A percentile compares a stretch with the other conserved stretches of the same genome.
These are phyloP conservation scores for Sula dactylatra DNA, from an alignment of 2,113 vertebrate genomes.

Conservation along the genomic window DNA sequence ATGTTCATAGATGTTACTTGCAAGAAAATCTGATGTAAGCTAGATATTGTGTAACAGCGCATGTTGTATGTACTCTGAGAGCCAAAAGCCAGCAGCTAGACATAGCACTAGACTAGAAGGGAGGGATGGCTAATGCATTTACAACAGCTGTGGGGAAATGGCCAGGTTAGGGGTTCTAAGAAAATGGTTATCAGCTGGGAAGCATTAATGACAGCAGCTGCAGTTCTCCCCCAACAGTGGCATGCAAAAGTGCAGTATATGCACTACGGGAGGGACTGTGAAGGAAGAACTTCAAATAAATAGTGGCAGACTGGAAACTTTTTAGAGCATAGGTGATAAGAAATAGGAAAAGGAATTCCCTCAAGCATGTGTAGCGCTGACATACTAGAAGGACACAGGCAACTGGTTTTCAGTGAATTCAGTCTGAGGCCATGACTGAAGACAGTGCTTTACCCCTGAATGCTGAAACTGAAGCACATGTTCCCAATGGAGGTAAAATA, in stretches of 20 bases:
- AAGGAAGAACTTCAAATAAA: not conserved
- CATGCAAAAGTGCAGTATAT: not conserved
- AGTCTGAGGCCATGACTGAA: not conserved
- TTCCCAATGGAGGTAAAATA: not conserved
- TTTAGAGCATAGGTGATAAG: not conserved
- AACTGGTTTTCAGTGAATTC: not conserved
- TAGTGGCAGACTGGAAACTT: not conserved
- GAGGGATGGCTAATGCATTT: not conserved
- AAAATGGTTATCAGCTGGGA: not conserved
- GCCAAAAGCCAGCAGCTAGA: not conserved
- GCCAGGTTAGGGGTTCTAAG: not conserved
- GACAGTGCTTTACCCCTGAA: not conserved
- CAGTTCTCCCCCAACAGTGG: not conserved
- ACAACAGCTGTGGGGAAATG: not conserved
- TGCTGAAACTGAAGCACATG: not conserved
- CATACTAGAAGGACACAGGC: not conserved
- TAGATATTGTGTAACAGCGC: accelerated
- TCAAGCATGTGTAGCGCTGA: not conserved
- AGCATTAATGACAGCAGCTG: not conserved
- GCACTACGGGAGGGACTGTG: not conserved
- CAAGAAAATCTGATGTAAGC: not conserved
- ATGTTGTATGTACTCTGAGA: not conserved
- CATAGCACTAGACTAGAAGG: not conserved
- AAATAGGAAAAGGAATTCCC: not conserved
- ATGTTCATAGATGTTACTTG: not conserved